These are phyloP conservation scores for Melopsittacus undulatus DNA, from an alignment of 2,797 vertebrate species.

Conservation along the genomic window DNA sequence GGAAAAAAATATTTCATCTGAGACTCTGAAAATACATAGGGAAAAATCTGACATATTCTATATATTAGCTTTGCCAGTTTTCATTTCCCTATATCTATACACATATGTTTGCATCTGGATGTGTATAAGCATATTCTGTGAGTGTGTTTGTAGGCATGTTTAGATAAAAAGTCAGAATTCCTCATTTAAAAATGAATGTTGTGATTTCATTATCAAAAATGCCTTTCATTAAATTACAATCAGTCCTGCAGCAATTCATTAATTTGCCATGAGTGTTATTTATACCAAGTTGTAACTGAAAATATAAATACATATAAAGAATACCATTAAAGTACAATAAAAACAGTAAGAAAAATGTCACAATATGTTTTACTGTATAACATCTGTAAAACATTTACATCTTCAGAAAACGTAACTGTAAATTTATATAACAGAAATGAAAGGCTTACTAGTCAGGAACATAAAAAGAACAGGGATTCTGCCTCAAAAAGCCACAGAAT, in stretches of 20 bases:
- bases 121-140: fast-evolving
- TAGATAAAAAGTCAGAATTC: background rate
- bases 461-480: background rate
- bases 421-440: background rate
- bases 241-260: background rate
- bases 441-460: background rate
- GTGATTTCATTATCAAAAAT: background rate
- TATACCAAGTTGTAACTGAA: background rate
- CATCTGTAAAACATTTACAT: background rate
- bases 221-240: background rate
- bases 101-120: background rate
- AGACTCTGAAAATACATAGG: background rate
- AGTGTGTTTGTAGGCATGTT: background rate
- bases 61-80: background rate
- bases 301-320: background rate
- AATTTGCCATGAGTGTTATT: background rate
- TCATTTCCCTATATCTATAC: background rate
- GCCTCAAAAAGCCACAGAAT: background rate
- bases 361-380: background rate
- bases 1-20: background rate
- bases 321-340: background rate
- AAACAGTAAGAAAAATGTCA: background rate
- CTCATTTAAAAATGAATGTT: background rate
- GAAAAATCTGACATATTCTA: background rate
- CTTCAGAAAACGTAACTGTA: background rate